Base-by-base conservation (phyloP, 1,140 invertebrate genomes). In the Mycetomoellerius zeteki region DNA sequence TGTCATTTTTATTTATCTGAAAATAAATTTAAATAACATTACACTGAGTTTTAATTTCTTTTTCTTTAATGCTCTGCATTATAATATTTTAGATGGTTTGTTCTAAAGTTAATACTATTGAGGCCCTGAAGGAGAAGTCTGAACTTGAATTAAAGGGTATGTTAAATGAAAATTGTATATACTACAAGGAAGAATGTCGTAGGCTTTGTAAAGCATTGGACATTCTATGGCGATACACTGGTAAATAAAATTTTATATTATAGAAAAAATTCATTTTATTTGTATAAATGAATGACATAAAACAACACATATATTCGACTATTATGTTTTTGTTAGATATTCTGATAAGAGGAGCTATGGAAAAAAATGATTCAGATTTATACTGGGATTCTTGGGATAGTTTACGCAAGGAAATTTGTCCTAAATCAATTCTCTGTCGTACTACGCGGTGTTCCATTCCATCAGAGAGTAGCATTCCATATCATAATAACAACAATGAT, bases 311-410 rank as follows among this genome's bases (percentile, higher is more conserved):
- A 33, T 47, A 10, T 27, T 27, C 50, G 33, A 10, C 37, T 95
- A 3, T 85, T 73, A 80, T 87, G 78, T 89, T 64, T 91, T 91
- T 82, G 86, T 64, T 90, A 97, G 97, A 97, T 92, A 96, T 96
- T 62, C 95, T 97, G 50, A 91, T 96, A 71, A 95, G 96, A 87
- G 96, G 96, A 76, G 96, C 96, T 85, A 94, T 95, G 86, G 97
- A 97, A 64, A 96, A 94, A 78, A 95, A 95, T 86, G 96, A 97
- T 82, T 95, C 96, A 91, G 96, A 97, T 87, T 96, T 99, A 81
- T 98, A 98, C 94, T 99, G 99, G 99, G 98, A 99, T 94, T 99
- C 98, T 1, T 99, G 98, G 98, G 98, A 99, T 94, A 94, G 96
- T 19, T 92, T 95, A 76, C 93, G 94, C 85, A 96, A 95, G 81